Percentiles rank a stretch among this genome's conserved stretches.
phyloP scores from a whole-genome alignment of 2,797 vertebrate genomes.

The Naso thynnoides region DNA sequence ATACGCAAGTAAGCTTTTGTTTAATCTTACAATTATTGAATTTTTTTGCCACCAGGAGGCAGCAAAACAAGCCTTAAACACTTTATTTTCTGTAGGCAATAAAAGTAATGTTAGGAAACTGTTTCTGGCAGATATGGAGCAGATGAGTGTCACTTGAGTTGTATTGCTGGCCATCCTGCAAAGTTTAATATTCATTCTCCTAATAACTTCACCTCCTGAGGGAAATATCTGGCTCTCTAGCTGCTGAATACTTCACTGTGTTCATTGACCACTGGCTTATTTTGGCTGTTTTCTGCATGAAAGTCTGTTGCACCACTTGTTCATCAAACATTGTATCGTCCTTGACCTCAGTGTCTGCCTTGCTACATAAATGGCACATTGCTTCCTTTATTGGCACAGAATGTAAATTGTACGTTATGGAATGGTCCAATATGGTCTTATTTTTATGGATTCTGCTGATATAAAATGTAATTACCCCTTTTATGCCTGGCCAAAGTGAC shows the following conservation, averaged over 20 bases:
- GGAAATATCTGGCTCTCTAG: too few species aligned
- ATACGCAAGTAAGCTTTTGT: neutral
- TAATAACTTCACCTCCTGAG: too few species aligned
- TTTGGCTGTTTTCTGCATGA: neutral
- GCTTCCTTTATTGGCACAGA: neutral
- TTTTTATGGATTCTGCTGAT: neutral
- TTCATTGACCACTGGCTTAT: neutral
- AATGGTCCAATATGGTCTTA: neutral
- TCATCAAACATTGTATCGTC: neutral
- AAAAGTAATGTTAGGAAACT: neutral
- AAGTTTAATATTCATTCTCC: neutral
- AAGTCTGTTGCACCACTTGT: neutral
- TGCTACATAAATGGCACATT: neutral
- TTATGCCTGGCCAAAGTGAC: neutral
- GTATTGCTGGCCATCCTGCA: neutral
- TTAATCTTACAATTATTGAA: neutral
- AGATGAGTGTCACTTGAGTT: neutral
- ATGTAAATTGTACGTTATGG: neutral
- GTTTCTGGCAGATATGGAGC: neutral
- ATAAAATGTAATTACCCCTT: neutral
- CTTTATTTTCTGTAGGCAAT: neutral
- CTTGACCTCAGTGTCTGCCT: neutral
- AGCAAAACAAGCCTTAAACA: neutral
- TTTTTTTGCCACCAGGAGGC: neutral
- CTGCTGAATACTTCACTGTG: neutral